These are phyloP conservation scores for Zeus faber DNA, from an alignment of 2,113 vertebrate species.

Conservation along the genomic window DNA sequence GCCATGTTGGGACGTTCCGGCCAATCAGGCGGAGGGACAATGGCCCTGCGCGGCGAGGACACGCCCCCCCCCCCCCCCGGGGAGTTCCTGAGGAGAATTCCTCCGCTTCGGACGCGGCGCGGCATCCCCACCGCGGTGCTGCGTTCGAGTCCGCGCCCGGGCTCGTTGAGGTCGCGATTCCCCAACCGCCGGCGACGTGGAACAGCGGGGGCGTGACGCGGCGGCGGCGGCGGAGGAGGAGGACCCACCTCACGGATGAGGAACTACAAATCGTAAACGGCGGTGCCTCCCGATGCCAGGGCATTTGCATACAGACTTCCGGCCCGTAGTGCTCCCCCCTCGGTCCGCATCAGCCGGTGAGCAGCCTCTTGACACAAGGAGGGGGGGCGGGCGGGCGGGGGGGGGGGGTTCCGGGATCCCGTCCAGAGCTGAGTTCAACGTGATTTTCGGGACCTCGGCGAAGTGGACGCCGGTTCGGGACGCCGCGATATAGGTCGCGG, in stretches of 20 bases:
- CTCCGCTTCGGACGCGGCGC: constrained; percentile 1
- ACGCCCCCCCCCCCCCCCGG: neutral
- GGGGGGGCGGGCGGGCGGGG: no score
- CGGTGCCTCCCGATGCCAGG: constrained; percentile 37
- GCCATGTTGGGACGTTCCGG: constrained; percentile 74
- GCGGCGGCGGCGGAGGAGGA: no score
- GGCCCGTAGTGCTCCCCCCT: constrained; percentile 52
- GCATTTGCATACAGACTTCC: constrained; percentile 74
- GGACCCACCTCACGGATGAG: no score
- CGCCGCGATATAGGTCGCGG: constrained; percentile 13
- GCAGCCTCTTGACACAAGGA: no score
- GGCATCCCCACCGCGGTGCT: no score
- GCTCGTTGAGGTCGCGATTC: no score
- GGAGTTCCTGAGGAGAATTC: constrained; percentile 14
- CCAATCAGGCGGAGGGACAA: constrained; percentile 62
- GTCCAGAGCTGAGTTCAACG: constrained; percentile 22
- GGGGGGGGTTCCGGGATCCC: constrained; percentile 42
- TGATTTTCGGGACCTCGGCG: constrained; percentile 51
- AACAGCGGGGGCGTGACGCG: no score
- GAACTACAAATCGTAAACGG: no score
- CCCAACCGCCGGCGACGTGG: no score
- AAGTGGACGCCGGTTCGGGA: constrained; percentile 41
- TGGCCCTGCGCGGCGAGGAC: constrained; percentile 6
- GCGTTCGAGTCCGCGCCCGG: no score
- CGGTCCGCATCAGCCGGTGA: constrained; percentile 59